Evolutionary conservation across 2,888 invertebrate species (phyloP).

Genomic region (Caenorhabditis angaria): DNA sequence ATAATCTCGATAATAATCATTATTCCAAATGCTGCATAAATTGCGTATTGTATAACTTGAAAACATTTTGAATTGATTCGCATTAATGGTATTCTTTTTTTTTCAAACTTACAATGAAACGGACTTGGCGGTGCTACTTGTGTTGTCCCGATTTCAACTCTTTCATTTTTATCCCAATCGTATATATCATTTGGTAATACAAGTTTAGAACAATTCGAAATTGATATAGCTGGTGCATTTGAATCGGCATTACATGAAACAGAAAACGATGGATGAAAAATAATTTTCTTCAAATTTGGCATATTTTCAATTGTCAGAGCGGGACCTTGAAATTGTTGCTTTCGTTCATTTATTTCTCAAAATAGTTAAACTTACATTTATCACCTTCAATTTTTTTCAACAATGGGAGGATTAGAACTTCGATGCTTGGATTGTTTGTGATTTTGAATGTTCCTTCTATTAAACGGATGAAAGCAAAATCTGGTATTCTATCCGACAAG

Average conservation of each 20-base stretch:
- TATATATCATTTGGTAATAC: neutral
- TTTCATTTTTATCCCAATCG: neutral
- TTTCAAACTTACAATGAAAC: neutral
- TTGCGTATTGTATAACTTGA: neutral
- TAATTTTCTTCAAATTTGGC: neutral
- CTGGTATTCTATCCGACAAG: neutral
- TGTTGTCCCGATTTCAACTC: neutral
- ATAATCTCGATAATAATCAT: neutral
- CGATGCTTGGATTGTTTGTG: neutral
- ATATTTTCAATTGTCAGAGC: neutral
- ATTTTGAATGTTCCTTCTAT: neutral
- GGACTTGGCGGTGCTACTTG: neutral
- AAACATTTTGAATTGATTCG: too few relatives aligned
- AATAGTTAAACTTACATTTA: neutral
- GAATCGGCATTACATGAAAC: neutral
- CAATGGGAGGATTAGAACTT: neutral
- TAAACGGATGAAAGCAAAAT: neutral
- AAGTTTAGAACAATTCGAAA: neutral
- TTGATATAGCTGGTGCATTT: neutral
- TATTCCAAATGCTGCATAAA: neutral
- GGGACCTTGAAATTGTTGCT: neutral
- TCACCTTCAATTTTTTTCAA: neutral
- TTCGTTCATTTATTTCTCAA: neutral
- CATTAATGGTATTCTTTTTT: too few relatives aligned
- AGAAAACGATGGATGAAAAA: neutral